phyloP scores from a whole-genome alignment of 1,140 invertebrate genomes.

The Venturia canescens region DNA sequence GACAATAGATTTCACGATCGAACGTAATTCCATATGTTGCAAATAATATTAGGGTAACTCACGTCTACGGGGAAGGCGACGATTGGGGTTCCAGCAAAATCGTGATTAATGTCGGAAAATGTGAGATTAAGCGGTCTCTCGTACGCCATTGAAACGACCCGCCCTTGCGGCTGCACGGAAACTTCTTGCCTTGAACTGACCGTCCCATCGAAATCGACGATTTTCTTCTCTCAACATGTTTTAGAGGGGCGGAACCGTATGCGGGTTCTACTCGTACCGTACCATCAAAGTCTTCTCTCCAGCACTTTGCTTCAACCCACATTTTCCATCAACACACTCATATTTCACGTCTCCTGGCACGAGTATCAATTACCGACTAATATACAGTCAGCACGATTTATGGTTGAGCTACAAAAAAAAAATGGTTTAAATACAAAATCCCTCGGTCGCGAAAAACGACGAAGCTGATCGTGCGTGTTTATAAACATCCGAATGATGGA shows the following conservation, averaged over 20 bases:
- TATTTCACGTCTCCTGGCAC: not conserved
- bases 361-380: not conserved
- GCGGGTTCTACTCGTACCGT: not conserved
- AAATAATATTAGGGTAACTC: conserved; percentile 24
- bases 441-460: not conserved
- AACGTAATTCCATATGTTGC: conserved; percentile 32
- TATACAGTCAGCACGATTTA: not conserved
- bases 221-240: conserved; percentile 13
- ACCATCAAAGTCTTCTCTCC: not conserved
- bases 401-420: not conserved
- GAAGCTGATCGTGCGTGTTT: not conserved
- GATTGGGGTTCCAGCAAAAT: conserved; percentile 21
- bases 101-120: conserved; percentile 42
- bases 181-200: conserved; percentile 32
- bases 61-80: not conserved
- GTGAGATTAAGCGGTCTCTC: conserved; percentile 38
- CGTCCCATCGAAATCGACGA: conserved; percentile 22
- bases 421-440: not conserved
- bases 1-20: conserved; percentile 18
- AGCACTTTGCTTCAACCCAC: not conserved
- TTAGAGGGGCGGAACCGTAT: not conserved
- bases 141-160: conserved; percentile 22
- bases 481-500: conserved; percentile 3
- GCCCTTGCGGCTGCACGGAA: conserved; percentile 2
- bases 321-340: not conserved